phyloP scores from a whole-genome alignment of 1,140 invertebrate species.

The Drosophila trapezifrons region DNA sequence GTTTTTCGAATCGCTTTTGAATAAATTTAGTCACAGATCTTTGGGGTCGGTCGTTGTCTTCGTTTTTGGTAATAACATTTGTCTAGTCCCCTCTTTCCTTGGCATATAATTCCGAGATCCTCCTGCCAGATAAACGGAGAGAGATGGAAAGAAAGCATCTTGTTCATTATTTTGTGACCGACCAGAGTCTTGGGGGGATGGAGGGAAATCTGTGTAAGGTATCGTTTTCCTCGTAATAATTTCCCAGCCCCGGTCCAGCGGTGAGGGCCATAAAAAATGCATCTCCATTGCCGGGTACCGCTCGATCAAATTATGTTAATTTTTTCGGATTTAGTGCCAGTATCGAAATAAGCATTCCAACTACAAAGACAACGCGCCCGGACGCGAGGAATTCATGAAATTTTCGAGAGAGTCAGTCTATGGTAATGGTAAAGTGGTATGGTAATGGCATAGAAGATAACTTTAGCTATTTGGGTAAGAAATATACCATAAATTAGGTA shows the following conservation, averaged over 20 bases:
- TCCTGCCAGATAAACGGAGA: slow-evolving; percentile 64
- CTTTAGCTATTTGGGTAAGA: background rate
- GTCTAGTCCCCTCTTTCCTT: slow-evolving; percentile 54
- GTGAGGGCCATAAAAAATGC: slow-evolving; percentile 65
- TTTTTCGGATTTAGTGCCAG: slow-evolving; percentile 71
- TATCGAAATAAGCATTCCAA: slow-evolving; percentile 57
- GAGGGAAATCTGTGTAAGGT: slow-evolving; percentile 52
- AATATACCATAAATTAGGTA: slow-evolving; percentile 2
- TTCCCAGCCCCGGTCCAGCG: slow-evolving; percentile 58
- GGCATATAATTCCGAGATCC: slow-evolving; percentile 67
- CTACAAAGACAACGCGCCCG: slow-evolving; percentile 33
- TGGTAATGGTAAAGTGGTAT: slow-evolving; percentile 16
- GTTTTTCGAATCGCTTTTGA: slow-evolving; percentile 77
- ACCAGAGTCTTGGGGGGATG: background rate
- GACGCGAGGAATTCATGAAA: slow-evolving; percentile 3
- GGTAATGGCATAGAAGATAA: slow-evolving; percentile 8
- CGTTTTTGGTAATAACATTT: slow-evolving; percentile 79
- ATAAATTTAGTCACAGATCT: slow-evolving; percentile 82
- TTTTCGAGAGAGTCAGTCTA: background rate
- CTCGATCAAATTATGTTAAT: slow-evolving; percentile 82
- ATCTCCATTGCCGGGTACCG: slow-evolving; percentile 68
- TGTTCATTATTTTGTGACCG: slow-evolving; percentile 63
- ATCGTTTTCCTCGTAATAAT: slow-evolving; percentile 82
- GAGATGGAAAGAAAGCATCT: slow-evolving; percentile 73
- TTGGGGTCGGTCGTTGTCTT: slow-evolving; percentile 61